Base-by-base conservation (phyloP, 2,888 invertebrate genomes). In the Acronicta aceris region DNA sequence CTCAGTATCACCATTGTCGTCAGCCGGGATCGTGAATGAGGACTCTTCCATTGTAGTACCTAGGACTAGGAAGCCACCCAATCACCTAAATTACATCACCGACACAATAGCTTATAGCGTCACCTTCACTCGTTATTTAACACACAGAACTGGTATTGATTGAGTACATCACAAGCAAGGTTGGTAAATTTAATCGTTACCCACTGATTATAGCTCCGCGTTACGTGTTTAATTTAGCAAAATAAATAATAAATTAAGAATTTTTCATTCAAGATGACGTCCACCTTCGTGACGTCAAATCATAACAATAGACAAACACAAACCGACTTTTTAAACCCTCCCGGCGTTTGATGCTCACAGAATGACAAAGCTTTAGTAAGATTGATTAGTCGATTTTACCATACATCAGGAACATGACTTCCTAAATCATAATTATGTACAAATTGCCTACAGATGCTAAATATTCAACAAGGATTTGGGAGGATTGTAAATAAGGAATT, bases 11-110 rank as follows among this genome's bases (percentile, higher is more conserved):
- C 93, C 94, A 90, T 92, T 93, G 93, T 94, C 94, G 80, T 94
- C 94, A 71, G 94, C 94, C 78, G 95, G 95, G 83, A 95, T 95
- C 64, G 95, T 95, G 87, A 95, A 95, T 79, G 95, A 95, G 83
- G 95, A 95, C 85, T 95, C 95, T 89, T 95, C 95, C 95, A 95
- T 95, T 91, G 90, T 90, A 87, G 83, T 84, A 84, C 82, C 82
- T 84, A 84, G 83, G 82, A 88, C 85, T 88, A 88, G 85, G 91
- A 93, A 93, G 91, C 91, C 89, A 92, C 90, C 89, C 91, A 92
- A 92, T 89, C 91, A 88, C 91, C 81, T 86, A 90, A 93, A 95
- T 95, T 95, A 95, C 95, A 95, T 95, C 95, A 95, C 94, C 92
- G 90, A 89, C 90, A 91, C 88, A 90, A 91, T 85, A 91, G 89